phyloP scores from a whole-genome alignment of 2,888 invertebrate genomes.

The Drosophila niveifrons region DNA sequence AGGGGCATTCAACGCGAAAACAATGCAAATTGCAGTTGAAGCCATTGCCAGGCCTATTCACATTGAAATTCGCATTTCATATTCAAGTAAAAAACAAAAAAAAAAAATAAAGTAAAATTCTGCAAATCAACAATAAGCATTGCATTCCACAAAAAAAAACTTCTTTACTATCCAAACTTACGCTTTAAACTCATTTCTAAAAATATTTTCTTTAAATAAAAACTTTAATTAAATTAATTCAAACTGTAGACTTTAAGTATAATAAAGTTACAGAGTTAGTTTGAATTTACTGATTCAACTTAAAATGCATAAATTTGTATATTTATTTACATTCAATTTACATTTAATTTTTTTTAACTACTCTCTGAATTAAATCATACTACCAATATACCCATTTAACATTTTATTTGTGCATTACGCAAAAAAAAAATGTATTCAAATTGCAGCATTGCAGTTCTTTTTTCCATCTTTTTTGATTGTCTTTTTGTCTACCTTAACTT shows the following conservation, averaged over 20 bases:
- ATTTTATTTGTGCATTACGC: constrained; percentile 6
- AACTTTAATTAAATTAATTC: no score
- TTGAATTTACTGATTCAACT: no score
- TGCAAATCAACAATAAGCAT: constrained; percentile 69
- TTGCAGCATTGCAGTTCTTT: constrained; percentile 67
- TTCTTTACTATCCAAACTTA: background rate
- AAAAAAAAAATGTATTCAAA: constrained; percentile 58
- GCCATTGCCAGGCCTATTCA: constrained; percentile 69
- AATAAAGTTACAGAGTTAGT: background rate
- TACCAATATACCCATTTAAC: background rate
- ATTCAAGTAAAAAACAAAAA: constrained; percentile 46
- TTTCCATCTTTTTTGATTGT: constrained; percentile 15
- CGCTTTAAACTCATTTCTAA: background rate
- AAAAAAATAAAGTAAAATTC: constrained; percentile 30
- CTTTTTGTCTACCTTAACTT: constrained; percentile 44
- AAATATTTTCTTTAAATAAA: no score
- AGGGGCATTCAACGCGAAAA: constrained; percentile 67
- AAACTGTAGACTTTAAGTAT: no score
- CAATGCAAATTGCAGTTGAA: constrained; percentile 69
- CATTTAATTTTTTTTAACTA: background rate
- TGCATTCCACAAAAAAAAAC: background rate
- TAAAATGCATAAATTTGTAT: background rate
- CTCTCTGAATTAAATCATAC: background rate
- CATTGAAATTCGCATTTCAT: constrained; percentile 73
- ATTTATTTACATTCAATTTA: background rate